Evolutionary conservation across 1,140 invertebrate species (phyloP), one percentile per base, ranked within the genome.

Genomic region (Holcopasites calliopsidis): DNA sequence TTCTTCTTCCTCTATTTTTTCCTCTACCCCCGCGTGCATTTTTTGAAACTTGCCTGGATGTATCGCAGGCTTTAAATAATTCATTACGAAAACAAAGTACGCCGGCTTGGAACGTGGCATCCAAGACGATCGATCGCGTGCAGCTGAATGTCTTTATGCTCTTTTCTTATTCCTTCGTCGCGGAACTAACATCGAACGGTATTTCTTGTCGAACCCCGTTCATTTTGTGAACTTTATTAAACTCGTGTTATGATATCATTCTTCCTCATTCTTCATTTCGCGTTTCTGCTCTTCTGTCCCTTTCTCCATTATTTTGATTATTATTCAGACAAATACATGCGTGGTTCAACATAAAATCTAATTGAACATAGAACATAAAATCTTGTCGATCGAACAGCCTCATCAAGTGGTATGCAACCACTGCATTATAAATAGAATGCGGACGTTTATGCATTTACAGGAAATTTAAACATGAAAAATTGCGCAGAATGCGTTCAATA

Each of bases 1-100:
- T 64, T 65, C 7, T 35, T 18, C 21, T 8, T 23, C 3, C 7
- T 33, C 11, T 1, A 10, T 21, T 31, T 33, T 0, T 26, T 11
- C 0, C 5, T 5, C 16, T 18, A 2, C 31, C 28, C 6, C 6
- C 3, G n/a, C 23, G n/a, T 26, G 23, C 26, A 1, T 21, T 81
- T 80, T 40, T 54, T 60, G 52, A n/a, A 58, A 80, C 66, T 60
- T 47, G 65, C 52, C 47, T 18, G 16, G 21, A 80, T 64, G 62
- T 70, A 62, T 44, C 40, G 52, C 47, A 35, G 38, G 38, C 68
- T 81, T 81, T 81, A 60, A 80, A 76, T 80, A 80, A 82, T 82
- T 76, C 78, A 82, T 82, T 71, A 66, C 57, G 57, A 80, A 80
- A 76, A 82, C 65, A 80, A 81, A 64, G 47, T 58, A 28, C 33